Conservation (phyloP, 2,113 vertebrate species). For the Uropsilus gracilis region DNA sequence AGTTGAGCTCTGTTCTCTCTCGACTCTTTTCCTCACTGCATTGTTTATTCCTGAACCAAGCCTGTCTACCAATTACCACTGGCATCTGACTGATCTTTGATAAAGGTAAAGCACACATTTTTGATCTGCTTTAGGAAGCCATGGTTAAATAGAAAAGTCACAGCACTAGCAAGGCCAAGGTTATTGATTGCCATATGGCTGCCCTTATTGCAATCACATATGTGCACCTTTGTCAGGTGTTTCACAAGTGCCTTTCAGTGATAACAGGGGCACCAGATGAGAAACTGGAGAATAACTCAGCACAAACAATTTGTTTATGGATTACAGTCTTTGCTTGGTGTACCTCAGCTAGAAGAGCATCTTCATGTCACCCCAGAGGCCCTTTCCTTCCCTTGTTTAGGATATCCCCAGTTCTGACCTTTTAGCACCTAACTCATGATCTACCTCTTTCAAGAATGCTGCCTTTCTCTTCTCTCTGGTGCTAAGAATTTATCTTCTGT, state of each 20-base stretch:
- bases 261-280: constrained; percentile 15
- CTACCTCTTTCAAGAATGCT: background rate
- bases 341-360: background rate
- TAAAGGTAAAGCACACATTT: background rate
- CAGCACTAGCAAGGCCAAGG: background rate
- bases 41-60: background rate
- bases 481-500: too few species aligned
- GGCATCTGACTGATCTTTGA: background rate
- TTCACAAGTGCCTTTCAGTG: background rate
- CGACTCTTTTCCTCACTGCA: background rate
- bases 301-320: background rate
- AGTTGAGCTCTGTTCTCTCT: background rate
- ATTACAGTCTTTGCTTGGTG: background rate
- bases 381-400: background rate
- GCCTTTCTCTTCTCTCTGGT: too few species aligned
- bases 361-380: background rate
- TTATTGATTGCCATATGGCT: background rate
- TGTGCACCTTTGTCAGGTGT: background rate
- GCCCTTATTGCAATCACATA: background rate
- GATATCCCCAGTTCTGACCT: too few species aligned
- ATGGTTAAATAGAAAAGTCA: too few species aligned
- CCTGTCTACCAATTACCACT: background rate
- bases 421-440: background rate
- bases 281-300: background rate
- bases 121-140: background rate